Percentiles rank a stretch among this genome's conserved stretches.
phyloP scores from a whole-genome alignment of 1,140 invertebrate genomes.

The Drosophila malerkotliana region DNA sequence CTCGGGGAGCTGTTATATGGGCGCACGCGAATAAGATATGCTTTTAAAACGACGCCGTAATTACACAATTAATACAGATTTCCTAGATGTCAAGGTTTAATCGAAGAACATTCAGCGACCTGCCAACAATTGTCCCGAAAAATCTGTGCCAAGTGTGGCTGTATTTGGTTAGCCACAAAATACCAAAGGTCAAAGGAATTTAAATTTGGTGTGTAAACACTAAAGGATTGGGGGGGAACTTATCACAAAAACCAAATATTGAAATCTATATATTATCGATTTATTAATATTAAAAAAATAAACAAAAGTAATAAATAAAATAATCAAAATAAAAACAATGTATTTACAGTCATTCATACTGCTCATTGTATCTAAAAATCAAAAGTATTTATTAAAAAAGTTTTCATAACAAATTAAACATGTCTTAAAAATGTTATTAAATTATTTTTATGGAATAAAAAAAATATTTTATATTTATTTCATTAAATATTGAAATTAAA shows the following conservation, averaged over 20 bases:
- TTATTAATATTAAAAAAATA: neutral
- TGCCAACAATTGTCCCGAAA: conserved; percentile 16
- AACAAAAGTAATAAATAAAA: neutral
- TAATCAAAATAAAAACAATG: no score
- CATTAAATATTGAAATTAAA: no score
- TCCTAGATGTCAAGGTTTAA: conserved; percentile 2
- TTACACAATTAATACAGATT: conserved; percentile 26
- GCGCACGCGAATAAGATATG: neutral
- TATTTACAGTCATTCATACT: no score
- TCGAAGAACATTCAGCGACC: conserved; percentile 13
- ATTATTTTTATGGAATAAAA: neutral
- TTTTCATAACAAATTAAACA: neutral
- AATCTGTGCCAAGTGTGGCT: conserved; percentile 7
- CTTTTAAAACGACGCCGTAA: neutral
- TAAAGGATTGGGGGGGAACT: neutral
- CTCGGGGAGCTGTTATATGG: neutral
- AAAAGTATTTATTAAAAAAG: no score
- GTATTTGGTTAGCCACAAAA: neutral
- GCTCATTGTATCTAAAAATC: no score
- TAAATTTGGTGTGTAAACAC: neutral
- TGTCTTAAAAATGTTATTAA: neutral
- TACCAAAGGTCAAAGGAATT: neutral
- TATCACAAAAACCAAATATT: neutral
- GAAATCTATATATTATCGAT: neutral
- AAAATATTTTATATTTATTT: neutral